Evolutionary conservation across 64 coral and sea anemone species (phyloP).

Genomic region (Montipora capricornis): DNA sequence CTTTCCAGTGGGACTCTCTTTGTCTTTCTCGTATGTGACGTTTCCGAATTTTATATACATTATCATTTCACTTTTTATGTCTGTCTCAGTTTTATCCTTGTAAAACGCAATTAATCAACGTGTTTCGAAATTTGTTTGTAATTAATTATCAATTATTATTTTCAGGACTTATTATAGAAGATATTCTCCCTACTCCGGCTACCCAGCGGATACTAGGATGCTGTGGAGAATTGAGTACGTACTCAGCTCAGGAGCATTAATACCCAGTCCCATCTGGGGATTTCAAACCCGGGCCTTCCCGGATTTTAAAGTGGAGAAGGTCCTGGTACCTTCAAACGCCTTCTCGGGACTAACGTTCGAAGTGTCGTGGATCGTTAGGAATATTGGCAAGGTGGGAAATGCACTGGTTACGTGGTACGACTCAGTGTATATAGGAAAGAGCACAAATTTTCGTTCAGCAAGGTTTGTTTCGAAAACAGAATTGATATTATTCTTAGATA

Average conservation of each 20-base stretch:
- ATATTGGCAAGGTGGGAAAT: slow-evolving; percentile 76
- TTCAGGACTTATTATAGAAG: slow-evolving; percentile 33
- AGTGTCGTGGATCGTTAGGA: slow-evolving; percentile 85
- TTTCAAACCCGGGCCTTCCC: slow-evolving; percentile 78
- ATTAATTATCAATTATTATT: neutral
- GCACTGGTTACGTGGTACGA: slow-evolving; percentile 67
- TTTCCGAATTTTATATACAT: too few relatives aligned
- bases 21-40: too few relatives aligned
- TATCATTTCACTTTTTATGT: too few relatives aligned
- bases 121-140: neutral
- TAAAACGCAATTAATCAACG: too few relatives aligned
- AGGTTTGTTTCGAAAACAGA: neutral
- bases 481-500: too few relatives aligned
- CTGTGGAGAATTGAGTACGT: slow-evolving; percentile 85
- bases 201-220: slow-evolving; percentile 70
- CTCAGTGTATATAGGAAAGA: slow-evolving; percentile 70
- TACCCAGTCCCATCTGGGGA: slow-evolving; percentile 86
- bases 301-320: slow-evolving; percentile 69
- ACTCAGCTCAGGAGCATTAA: slow-evolving; percentile 47
- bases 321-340: slow-evolving; percentile 62
- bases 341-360: slow-evolving; percentile 82
- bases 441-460: neutral
- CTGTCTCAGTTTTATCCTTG: too few relatives aligned
- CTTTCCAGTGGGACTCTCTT: too few relatives aligned
- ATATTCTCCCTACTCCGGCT: slow-evolving; percentile 50